Percentiles rank a stretch among this genome's conserved stretches.
phyloP scores from a whole-genome alignment of 2,888 invertebrate species.

The Leucoma salicis region DNA sequence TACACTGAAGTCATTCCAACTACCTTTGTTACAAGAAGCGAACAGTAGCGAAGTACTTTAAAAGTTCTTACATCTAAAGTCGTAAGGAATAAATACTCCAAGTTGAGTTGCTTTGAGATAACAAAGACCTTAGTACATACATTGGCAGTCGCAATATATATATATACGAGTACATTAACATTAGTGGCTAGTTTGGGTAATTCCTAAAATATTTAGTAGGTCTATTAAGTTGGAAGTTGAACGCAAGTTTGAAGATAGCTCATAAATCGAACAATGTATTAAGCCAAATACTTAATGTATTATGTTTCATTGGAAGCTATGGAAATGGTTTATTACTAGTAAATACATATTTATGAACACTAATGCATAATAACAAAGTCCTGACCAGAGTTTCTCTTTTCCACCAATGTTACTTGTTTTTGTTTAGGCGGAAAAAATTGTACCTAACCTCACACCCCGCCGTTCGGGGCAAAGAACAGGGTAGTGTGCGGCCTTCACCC shows the following conservation, averaged over 20 bases:
- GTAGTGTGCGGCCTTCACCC: no score
- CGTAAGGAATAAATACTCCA: conserved; percentile 46
- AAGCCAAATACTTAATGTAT: conserved; percentile 11
- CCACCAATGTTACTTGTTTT: no score
- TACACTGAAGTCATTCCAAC: conserved; percentile 41
- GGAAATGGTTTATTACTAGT: conserved; percentile 10
- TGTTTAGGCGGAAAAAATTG: no score
- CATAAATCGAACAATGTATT: conserved; percentile 28
- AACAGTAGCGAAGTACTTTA: conserved; percentile 46
- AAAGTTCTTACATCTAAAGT: conserved; percentile 49
- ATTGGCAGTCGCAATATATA: no score
- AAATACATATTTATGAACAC: no score
- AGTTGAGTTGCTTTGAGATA: conserved; percentile 41
- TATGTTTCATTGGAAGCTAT: conserved; percentile 12
- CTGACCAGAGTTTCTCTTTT: no score
- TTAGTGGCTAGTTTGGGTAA: conserved; percentile 39
- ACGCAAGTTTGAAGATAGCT: conserved; percentile 26
- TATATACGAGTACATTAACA: no score
- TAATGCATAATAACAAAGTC: no score
- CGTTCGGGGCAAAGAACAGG: no score
- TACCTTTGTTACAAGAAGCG: conserved; percentile 53
- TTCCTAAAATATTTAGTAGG: conserved; percentile 30
- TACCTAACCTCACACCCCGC: no score
- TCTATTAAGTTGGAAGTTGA: conserved; percentile 32
- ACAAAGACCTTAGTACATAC: conserved; percentile 40